Evolutionary conservation across 1,140 invertebrate species (phyloP), one percentile per base, ranked within the genome.

Genomic region (Euglossa dilemma): DNA sequence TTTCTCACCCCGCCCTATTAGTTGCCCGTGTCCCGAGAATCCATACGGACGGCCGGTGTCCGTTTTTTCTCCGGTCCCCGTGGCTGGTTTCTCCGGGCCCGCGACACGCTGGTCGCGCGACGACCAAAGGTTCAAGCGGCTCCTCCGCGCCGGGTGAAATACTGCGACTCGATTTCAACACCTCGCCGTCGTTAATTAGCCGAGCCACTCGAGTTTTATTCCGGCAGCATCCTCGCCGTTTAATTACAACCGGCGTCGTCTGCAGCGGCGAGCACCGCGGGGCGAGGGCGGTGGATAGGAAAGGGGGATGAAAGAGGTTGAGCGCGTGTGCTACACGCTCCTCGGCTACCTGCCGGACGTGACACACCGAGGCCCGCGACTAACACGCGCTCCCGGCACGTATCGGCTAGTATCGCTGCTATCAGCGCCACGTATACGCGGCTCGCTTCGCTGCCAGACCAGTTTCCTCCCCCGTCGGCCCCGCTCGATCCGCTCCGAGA

Each of bases 91-190:
- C 73, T 54, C 36, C 63, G 25, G 57, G 57, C 63, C 50, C 64
- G 77, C 59, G 83, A 80, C 85, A 88, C 87, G 84, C 79, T 80
- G 54, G 73, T 66, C 71, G 59, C 57, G 59, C 70, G 79, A 70
- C 76, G 28, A 43, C 36, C 28, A n/a, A 63, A 66, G 67, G 61
- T 80, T 80, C 80, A 90, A 77, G 83, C 56, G 63, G 63, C 43
- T 18, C 61, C 43, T 23, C 63, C 61, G 7, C 61, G 52, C 18
- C 59, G 36, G 85, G 91, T 93, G 89, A 93, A 93, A 92, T 93
- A 93, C 90, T 90, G 90, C 90, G 84, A 93, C 89, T 93, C 87
- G 90, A 92, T 92, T 93, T 93, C 90, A 90, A 93, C 92, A 91
- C 89, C 90, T 92, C 52, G 83, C 28, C 85, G 84, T 93, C 92